Base-by-base conservation (phyloP, 1,140 invertebrate species). In the Hirudo medicinalis region DNA sequence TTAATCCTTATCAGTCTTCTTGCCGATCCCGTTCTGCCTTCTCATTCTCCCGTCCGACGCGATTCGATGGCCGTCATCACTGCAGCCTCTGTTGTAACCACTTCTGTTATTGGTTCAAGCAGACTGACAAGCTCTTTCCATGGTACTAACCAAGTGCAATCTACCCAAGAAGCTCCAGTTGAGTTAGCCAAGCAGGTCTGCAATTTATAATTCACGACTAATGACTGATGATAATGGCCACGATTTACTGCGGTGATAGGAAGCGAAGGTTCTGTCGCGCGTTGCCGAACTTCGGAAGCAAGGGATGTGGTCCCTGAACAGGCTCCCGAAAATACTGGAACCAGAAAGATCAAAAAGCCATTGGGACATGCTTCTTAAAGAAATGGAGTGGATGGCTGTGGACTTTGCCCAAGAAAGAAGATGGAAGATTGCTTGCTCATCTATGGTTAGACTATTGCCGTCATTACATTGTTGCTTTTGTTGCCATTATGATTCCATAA, bases 311-410 rank as follows among this genome's bases (percentile, higher is more conserved):
- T 89, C 91, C 63, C 90, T 93, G 78, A 88, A 89, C 79, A 85
- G 92, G 75, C 84, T 97, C 78, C 93, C 93, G 2, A 94, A 95
- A 84, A 86, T 94, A 29, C 88, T 92, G 77, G 94, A 97, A 83
- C 90, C 91, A 71, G 85, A 88, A 55, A 85, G 93, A 76, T 84
- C 87, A n/a, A 97, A 97, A 84, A 88, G 90, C 22, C 95, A 99
- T 80, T 97, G 94, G 94, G 95, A 99, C 81, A 99, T 94, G 82
- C 85, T 99, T 67, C 81, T 99, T 17, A 96, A 98, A 81, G 96
- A 99, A 83, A 97, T 98, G 91, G 89, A 90, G 27, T 99, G 96
- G 96, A 84, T 99, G 71, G 91, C 94, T 54, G 90, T 91, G 53
- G 95, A 99, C 83, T 97, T 99, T 85, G 90, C 90, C 40, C 91